These are phyloP conservation scores for Allygus modestus DNA, from an alignment of 2,888 invertebrate genomes.

Conservation along the genomic window DNA sequence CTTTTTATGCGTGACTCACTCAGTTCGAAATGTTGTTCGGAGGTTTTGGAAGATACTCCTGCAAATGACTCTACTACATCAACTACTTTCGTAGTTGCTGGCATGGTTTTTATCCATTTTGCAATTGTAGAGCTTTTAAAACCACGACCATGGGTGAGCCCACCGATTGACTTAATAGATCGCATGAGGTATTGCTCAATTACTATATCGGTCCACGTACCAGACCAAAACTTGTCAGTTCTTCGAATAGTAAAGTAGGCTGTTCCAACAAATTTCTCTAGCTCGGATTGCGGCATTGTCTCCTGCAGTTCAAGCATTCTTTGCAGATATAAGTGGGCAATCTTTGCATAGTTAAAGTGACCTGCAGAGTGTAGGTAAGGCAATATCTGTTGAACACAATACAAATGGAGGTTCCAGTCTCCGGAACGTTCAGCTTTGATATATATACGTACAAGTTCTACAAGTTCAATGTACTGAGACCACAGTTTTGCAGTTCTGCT, in stretches of 20 bases:
- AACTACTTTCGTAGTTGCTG: constrained; percentile 61
- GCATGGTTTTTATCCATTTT: constrained; percentile 67
- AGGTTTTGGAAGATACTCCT: constrained; percentile 51
- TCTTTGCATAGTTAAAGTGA: constrained; percentile 73
- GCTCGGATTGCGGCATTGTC: constrained; percentile 69
- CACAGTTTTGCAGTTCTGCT: constrained; percentile 68
- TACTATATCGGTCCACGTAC: constrained; percentile 66
- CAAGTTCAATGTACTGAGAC: constrained; percentile 71
- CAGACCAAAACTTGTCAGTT: constrained; percentile 65
- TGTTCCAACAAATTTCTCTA: constrained; percentile 66
- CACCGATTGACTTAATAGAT: constrained; percentile 69
- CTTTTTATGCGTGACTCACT: constrained; percentile 66
- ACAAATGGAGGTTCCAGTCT: constrained; percentile 69
- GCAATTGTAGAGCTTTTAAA: constrained; percentile 65
- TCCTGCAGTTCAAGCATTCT: constrained; percentile 71
- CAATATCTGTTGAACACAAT: constrained; percentile 71
- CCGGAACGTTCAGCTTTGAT: constrained; percentile 69
- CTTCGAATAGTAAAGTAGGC: constrained; percentile 66
- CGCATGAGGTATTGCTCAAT: constrained; percentile 72
- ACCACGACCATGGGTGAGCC: constrained; percentile 67
- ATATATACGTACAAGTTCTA: constrained; percentile 70
- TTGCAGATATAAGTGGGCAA: constrained; percentile 73
- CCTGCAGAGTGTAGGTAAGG: constrained; percentile 73
- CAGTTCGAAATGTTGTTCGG: constrained; percentile 68
- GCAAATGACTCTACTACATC: constrained; percentile 65